phyloP scores from a whole-genome alignment of 2,888 invertebrate genomes.

The Harpalus rubripes region DNA sequence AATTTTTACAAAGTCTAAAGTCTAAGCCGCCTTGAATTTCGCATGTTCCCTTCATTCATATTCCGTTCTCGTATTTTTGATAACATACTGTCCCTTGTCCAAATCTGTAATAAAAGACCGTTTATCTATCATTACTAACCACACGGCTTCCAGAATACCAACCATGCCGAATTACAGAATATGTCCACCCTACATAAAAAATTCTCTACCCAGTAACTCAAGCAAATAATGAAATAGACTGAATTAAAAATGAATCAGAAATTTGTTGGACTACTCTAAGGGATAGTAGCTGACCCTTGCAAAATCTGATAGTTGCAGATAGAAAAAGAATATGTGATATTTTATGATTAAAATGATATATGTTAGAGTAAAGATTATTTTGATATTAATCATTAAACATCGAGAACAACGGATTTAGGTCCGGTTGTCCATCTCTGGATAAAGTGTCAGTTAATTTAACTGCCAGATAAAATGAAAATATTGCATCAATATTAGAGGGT shows the following conservation, averaged over 20 bases:
- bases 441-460: too few species aligned
- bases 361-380: too few species aligned
- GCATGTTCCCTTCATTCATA: not conserved
- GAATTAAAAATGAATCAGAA: not conserved
- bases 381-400: too few species aligned
- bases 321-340: not conserved
- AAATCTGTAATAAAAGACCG: conserved; percentile 41
- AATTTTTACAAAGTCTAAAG: too few species aligned
- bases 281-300: conserved; percentile 33
- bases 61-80: conserved; percentile 11
- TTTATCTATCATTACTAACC: conserved; percentile 57
- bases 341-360: not conserved
- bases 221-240: not conserved
- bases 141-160: conserved; percentile 29
- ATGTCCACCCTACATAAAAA: conserved; percentile 52
- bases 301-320: not conserved
- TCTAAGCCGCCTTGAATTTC: not conserved
- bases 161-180: conserved; percentile 40
- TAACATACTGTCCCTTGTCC: conserved; percentile 11
- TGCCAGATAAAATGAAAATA: too few species aligned
- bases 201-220: not conserved
- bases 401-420: too few species aligned
- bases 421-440: too few species aligned
- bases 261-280: not conserved
- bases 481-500: too few species aligned